Percentiles rank a stretch among this genome's conserved stretches.
These are phyloP conservation scores for Spodoptera frugiperda DNA, from an alignment of 1,140 invertebrate species.

Conservation along the genomic window DNA sequence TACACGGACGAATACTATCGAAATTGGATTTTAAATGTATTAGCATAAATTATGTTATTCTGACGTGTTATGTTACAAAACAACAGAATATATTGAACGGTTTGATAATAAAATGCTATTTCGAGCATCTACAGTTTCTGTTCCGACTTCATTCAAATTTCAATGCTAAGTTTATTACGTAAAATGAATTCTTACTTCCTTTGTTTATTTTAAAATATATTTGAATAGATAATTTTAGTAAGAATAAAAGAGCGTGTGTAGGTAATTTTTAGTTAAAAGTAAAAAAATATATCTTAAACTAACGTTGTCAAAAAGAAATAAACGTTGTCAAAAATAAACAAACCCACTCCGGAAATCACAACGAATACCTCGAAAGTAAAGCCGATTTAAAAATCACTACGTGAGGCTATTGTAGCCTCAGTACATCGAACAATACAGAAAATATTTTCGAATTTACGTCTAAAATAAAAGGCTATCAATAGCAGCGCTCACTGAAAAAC, in stretches of 20 bases:
- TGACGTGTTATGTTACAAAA: constrained; percentile 37
- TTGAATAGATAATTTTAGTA: too few relatives aligned
- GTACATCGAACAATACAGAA: constrained; percentile 9
- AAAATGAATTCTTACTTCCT: background rate
- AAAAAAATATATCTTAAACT: too few relatives aligned
- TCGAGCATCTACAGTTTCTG: constrained; percentile 3
- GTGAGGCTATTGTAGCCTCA: background rate
- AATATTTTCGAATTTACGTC: constrained; percentile 5
- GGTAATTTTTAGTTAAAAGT: too few relatives aligned
- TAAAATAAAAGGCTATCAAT: constrained; percentile 18
- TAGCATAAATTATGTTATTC: constrained; percentile 44
- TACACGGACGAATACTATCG: constrained; percentile 32
- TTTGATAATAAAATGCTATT: constrained; percentile 34
- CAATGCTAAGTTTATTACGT: background rate
- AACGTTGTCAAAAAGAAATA: too few relatives aligned
- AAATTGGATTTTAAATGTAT: constrained; percentile 44
- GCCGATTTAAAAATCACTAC: constrained; percentile 3
- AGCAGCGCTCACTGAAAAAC: constrained; percentile 1
- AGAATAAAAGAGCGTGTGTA: too few relatives aligned
- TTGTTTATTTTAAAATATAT: background rate
- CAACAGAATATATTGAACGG: constrained; percentile 31
- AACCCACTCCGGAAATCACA: too few relatives aligned
- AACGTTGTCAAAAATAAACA: too few relatives aligned
- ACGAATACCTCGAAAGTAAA: background rate
- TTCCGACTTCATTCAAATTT: background rate